These are phyloP conservation scores for Rousettus leschenaultii DNA, from an alignment of 2,113 vertebrate genomes.

Conservation along the genomic window DNA sequence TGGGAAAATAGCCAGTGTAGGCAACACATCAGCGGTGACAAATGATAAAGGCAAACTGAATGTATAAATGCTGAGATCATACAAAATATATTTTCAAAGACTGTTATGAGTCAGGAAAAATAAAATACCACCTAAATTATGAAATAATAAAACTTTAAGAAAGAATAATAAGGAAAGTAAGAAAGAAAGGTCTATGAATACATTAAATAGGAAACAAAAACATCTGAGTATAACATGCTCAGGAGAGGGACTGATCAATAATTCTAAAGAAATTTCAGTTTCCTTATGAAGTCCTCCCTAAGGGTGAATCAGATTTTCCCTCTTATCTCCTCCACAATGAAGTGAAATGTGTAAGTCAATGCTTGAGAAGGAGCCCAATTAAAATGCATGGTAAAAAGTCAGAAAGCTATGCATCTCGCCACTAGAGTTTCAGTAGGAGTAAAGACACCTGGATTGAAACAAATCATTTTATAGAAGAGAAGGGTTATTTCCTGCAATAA, in stretches of 20 bases:
- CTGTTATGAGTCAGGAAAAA: not conserved
- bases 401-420: not conserved
- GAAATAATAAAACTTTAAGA: not conserved
- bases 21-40: not conserved
- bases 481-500: slow-evolving; percentile 41
- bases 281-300: slow-evolving; percentile 44
- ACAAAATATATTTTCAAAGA: slow-evolving; percentile 1
- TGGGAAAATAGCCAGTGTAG: not conserved
- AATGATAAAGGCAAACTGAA: not conserved
- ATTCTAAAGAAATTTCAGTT: slow-evolving; percentile 54
- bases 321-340: slow-evolving; percentile 5
- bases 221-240: not conserved
- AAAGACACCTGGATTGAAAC: slow-evolving; percentile 43
- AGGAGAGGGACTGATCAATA: slow-evolving; percentile 13
- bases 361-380: slow-evolving; percentile 8
- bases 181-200: not conserved
- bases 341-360: not conserved
- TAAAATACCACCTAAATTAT: not conserved
- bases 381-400: not conserved
- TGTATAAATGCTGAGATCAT: not conserved
- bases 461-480: slow-evolving; percentile 51
- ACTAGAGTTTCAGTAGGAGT: not conserved
- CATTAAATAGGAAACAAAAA: not conserved
- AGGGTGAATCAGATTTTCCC: not conserved
- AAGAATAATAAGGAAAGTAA: not conserved